Evolutionary conservation across 2,797 vertebrate species (phyloP), one percentile per base, ranked within the genome.

Genomic region (Muscicapa comitata): DNA sequence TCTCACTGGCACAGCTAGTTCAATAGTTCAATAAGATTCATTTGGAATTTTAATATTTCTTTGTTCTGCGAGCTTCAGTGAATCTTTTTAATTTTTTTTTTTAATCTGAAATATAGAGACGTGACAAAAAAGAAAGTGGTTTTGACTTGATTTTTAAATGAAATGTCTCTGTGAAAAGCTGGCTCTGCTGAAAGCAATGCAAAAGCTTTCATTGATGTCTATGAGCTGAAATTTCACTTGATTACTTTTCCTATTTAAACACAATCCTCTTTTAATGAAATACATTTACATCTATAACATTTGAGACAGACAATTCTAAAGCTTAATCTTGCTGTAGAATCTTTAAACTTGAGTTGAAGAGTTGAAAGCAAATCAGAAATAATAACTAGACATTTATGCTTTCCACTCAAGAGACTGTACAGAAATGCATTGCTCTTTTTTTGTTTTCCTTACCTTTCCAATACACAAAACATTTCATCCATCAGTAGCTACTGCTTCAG

Each of bases 281-380:
- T 65, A 28, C 28, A 80, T 89, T 93, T 94, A 73, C 84, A 79
- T 89, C 74, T 89, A 31, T 86, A 92, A 68, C 35, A 77, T 92
- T 57, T 76, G 71, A 93, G 89, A 53, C 77, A 87, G 67, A 81
- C 18, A 95, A 85, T 94, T 92, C 67, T 74, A 71, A 94, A 42
- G 57, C 45, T 71, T 89, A 93, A 89, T 95, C 92, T 91, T 85
- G 65, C 67, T 67, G 65, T 77, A 75, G 5, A 53, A 80, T 94
- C 90, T 91, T 91, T 87, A 93, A 89, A 82, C 57, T 92, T 51
- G 63, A 74, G 48, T 82, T 79, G 93, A 93, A 95, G 18, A 63
- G 67, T 66, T 89, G 57, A 95, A 95, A 95, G 81, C 13, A 71
- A 93, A 95, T 91, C 65, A 88, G 57, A 88, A 92, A 91, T 92